These are phyloP conservation scores for Arctocebus calabarensis DNA, from an alignment of 2,797 vertebrate species.

Conservation along the genomic window DNA sequence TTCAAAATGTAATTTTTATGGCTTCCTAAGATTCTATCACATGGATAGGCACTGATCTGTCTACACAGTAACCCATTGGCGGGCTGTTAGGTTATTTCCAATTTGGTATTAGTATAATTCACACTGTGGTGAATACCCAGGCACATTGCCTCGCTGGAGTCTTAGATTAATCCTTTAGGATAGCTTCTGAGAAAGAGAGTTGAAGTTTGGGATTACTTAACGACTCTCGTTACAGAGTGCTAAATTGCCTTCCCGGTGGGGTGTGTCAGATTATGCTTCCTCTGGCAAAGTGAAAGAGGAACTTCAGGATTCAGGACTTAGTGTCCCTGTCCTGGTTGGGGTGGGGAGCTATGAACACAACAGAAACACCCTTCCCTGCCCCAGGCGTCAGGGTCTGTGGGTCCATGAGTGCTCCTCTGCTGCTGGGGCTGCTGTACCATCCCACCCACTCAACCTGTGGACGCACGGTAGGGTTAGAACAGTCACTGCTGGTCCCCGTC, in stretches of 20 bases:
- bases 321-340: not conserved
- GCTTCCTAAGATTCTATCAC: not conserved
- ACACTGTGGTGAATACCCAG: not conserved
- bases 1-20: not conserved
- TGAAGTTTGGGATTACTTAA: not conserved
- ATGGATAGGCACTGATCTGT: not conserved
- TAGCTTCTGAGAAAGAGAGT: not conserved
- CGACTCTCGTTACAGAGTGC: not conserved
- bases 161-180: not conserved
- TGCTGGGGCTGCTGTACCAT: fast-evolving
- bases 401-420: not conserved
- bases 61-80: too few relatives aligned
- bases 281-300: not conserved
- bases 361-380: not conserved
- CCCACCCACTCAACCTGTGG: not conserved
- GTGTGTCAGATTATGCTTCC: not conserved
- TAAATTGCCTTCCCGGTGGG: not conserved
- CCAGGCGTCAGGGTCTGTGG: not conserved
- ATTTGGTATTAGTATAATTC: not conserved
- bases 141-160: not conserved
- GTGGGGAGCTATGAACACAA: not conserved
- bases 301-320: not conserved
- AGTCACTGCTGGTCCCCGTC: not conserved
- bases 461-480: not conserved
- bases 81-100: not conserved